Evolutionary conservation across 2,888 invertebrate species (phyloP).

Genomic region (Campoplex nolae): DNA sequence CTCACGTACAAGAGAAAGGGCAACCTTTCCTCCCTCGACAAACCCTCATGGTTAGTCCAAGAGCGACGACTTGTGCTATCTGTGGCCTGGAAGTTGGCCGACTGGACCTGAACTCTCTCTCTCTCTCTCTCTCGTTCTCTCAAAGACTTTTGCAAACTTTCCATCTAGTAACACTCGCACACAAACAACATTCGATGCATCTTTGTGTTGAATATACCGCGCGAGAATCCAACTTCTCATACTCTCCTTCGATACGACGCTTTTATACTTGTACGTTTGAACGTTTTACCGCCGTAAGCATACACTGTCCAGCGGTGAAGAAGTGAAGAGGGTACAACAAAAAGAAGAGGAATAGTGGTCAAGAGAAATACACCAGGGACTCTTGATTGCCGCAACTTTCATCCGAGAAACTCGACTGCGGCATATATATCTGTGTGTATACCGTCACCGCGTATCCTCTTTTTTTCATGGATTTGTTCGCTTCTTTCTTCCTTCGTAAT

Average conservation of each 20-base stretch:
- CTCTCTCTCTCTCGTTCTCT: not conserved
- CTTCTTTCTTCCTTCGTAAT: not conserved
- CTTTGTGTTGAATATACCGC: constrained; percentile 3
- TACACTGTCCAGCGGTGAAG: constrained; percentile 8
- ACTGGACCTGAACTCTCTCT: constrained; percentile 15
- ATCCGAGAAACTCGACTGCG: constrained; percentile 6
- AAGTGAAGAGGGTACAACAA: constrained; percentile 3
- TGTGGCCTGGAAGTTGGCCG: constrained; percentile 32
- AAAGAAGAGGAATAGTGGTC: constrained; percentile 21
- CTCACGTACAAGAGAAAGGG: constrained; percentile 40
- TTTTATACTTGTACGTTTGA: constrained; percentile 30
- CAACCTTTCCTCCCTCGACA: constrained; percentile 33
- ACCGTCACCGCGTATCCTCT: not conserved
- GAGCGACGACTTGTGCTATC: constrained; percentile 47
- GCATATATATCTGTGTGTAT: no score
- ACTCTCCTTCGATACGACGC: constrained; percentile 8
- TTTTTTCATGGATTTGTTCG: not conserved
- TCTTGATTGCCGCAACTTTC: constrained; percentile 39
- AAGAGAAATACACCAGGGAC: constrained; percentile 33
- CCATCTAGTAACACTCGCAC: not conserved
- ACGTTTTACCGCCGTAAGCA: constrained; percentile 7
- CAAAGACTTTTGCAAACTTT: constrained; percentile 38
- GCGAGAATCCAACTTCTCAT: not conserved
- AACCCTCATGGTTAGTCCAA: constrained; percentile 39
- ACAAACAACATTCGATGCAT: constrained; percentile 18